Evolutionary conservation across 1,140 invertebrate species (phyloP), one percentile per base, ranked within the genome.

Genomic region (Hycleus phaleratus): DNA sequence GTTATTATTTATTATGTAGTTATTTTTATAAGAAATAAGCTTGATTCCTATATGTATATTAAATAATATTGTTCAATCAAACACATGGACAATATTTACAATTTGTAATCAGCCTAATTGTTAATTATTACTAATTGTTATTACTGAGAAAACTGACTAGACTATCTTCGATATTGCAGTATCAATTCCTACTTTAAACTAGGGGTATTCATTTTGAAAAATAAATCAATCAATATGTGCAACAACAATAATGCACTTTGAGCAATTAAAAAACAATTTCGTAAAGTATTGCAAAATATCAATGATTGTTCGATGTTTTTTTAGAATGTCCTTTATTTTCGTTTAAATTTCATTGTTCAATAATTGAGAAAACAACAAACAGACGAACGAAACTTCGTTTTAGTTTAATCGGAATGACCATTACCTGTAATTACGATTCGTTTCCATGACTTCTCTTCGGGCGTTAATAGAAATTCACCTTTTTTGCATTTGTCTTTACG

Each of bases 331-430:
- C 7, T 32, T 55, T 4, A 39, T 49, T 44, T 25, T 46, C 49
- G 26, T 58, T 60, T 55, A 18, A 18, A 18, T 18, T 18, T 18
- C 18, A 18, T 18, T 18, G 18, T 18, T 18, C 18, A 18, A 18
- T 18, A 18, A 18, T 18, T 18, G 18, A 18, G 18, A 18, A 18
- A 18, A 18, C 1, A 18, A 18, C 18, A 18, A 18, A 18, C 18
- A 18, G 18, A 18, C 18, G 18, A 18, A 18, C 18, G 18, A 18
- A 18, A 18, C 18, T 25, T 46, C 49, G 26, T 58, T 60, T 55
- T 55, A 49, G 10, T 57, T 64, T 67, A 73, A 56, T 73, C 72
- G 5, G 72, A 74, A 59, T 70, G 65, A 40, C 71, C 71, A 55
- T 68, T 71, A 50, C 69, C 68, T 1, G 70, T 63, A 24, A 65